A percentile compares a stretch with the other conserved stretches of the same genome.
These are phyloP conservation scores for Icerya purchasi DNA, from an alignment of 2,888 invertebrate species.

Conservation along the genomic window DNA sequence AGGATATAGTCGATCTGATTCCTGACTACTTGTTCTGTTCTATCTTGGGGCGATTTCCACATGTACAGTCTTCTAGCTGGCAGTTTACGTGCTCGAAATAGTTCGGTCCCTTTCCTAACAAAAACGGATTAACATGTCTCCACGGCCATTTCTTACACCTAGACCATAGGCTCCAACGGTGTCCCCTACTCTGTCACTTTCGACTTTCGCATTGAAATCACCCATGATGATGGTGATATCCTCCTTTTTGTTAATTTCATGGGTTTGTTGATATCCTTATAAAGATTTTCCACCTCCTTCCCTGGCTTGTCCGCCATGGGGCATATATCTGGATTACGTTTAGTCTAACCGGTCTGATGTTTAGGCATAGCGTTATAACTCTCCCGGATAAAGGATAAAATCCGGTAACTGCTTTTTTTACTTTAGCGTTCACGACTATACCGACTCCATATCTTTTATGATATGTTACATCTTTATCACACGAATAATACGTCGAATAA, in stretches of 20 bases:
- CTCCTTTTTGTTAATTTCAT: neutral
- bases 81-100: neutral
- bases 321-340: neutral
- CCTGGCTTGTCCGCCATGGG: neutral
- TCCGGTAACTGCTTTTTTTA: too few relatives aligned
- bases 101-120: neutral
- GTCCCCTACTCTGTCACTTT: neutral
- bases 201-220: too few relatives aligned
- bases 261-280: too few relatives aligned
- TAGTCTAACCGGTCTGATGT: too few relatives aligned
- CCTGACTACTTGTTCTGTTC: neutral
- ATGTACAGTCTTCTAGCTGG: neutral
- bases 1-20: neutral
- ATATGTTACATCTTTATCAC: slow-evolving; percentile 11
- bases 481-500: slow-evolving; percentile 11
- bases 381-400: too few relatives aligned
- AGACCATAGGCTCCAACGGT: neutral
- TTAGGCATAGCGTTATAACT: neutral
- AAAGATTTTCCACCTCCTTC: neutral
- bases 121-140: neutral
- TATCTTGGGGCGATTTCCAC: neutral
- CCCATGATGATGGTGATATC: neutral
- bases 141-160: neutral
- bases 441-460: too few relatives aligned
- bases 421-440: too few relatives aligned